These are phyloP conservation scores for Scaptomyza tumidula DNA, from an alignment of 2,888 invertebrate species.

Conservation along the genomic window DNA sequence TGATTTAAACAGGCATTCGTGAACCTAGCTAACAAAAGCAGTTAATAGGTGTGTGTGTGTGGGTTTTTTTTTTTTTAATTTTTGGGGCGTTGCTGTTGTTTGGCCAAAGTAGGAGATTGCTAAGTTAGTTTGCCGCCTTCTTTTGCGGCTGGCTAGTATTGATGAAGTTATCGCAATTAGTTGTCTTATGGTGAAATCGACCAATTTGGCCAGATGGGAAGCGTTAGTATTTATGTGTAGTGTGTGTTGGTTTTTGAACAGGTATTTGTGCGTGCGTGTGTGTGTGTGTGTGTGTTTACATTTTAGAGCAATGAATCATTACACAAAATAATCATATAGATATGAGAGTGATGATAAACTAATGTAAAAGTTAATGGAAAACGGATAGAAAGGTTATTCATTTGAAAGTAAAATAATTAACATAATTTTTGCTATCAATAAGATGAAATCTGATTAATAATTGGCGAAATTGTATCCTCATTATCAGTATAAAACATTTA, in stretches of 20 bases:
- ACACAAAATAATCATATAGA: constrained; percentile 6
- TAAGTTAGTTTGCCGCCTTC: constrained; percentile 17
- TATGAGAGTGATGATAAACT: neutral
- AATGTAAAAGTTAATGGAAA: neutral
- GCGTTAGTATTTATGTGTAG: neutral
- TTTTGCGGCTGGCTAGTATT: constrained; percentile 30
- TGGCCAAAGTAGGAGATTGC: constrained; percentile 22
- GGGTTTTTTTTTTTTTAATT: neutral
- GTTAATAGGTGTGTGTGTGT: neutral
- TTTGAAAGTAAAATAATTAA: no score
- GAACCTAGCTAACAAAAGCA: constrained; percentile 2
- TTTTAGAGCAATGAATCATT: constrained; percentile 18
- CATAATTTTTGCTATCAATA: no score
- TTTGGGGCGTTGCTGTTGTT: constrained; percentile 37
- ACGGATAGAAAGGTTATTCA: no score
- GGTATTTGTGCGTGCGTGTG: neutral
- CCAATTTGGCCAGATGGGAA: constrained; percentile 45
- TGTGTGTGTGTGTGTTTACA: constrained; percentile 8
- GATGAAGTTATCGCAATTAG: constrained; percentile 56
- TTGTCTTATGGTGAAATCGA: constrained; percentile 36
- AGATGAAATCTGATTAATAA: no score
- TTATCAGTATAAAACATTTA: neutral
- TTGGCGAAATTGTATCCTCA: no score
- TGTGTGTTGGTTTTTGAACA: neutral
- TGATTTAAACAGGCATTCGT: constrained; percentile 29